Evolutionary conservation across 2,888 invertebrate species (phyloP).

Genomic region (Siphlonurus alternatus): DNA sequence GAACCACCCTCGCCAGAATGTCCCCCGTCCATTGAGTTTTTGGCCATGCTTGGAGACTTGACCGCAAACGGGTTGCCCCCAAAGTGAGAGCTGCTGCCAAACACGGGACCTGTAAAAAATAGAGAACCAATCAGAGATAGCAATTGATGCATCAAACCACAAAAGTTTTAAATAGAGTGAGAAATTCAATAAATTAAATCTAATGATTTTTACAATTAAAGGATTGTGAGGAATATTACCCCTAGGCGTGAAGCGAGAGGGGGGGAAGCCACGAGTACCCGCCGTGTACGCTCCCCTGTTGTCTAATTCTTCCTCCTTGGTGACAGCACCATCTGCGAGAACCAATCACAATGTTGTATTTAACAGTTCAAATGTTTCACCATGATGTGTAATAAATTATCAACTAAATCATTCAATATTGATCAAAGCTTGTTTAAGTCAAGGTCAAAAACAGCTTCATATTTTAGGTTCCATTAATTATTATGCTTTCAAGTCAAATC

Average conservation of each 20-base stretch:
- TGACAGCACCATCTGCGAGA: not conserved
- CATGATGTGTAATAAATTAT: no score
- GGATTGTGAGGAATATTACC: no score
- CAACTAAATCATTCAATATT: no score
- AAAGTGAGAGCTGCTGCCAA: not conserved
- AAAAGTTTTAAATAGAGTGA: not conserved
- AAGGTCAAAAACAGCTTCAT: no score
- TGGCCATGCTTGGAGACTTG: not conserved
- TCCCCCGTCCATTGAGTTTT: not conserved
- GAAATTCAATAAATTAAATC: not conserved
- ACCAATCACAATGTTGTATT: not conserved
- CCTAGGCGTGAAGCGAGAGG: not conserved
- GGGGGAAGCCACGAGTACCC: not conserved
- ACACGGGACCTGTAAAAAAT: not conserved
- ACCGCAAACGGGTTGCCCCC: not conserved
- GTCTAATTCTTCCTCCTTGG: not conserved
- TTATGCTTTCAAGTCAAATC: no score
- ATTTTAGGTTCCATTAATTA: no score
- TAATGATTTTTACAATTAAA: not conserved
- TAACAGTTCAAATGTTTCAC: no score
- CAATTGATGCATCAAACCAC: no score
- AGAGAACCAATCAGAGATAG: no score
- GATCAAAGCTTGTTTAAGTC: no score
- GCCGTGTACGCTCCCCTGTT: not conserved
- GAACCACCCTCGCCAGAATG: not conserved